Evolutionary conservation across 2,888 invertebrate genomes (phyloP).

Genomic region (Pristionchus mayeri): DNA sequence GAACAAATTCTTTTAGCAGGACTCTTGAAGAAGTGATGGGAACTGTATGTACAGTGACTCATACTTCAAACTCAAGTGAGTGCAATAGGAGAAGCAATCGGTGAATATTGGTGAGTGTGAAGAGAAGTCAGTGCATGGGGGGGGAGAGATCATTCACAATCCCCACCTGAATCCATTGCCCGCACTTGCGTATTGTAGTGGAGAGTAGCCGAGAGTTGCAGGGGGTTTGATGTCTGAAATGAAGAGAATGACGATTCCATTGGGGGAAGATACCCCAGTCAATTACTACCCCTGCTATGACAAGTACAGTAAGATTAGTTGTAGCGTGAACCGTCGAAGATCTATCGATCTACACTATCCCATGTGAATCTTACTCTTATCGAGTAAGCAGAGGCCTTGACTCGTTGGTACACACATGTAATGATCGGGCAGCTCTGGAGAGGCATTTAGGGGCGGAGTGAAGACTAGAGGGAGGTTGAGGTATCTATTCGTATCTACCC

Average conservation of each 20-base stretch:
- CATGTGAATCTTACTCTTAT: background rate
- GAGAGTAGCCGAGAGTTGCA: background rate
- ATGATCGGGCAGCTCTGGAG: background rate
- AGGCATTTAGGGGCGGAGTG: too few relatives aligned
- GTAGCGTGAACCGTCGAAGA: too few relatives aligned
- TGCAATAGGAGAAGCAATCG: constrained; percentile 10
- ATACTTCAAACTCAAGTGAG: too few relatives aligned
- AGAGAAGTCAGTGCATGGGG: background rate
- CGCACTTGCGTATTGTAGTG: constrained; percentile 13
- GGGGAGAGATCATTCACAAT: background rate
- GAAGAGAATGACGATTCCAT: background rate
- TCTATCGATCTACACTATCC: too few relatives aligned
- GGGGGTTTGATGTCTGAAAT: constrained; percentile 25
- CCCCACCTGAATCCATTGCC: constrained; percentile 12
- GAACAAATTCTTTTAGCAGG: too few relatives aligned
- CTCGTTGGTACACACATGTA: background rate
- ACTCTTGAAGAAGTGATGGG: too few relatives aligned
- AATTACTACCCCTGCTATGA: too few relatives aligned
- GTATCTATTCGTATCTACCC: too few relatives aligned
- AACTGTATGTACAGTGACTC: too few relatives aligned
- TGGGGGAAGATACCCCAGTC: too few relatives aligned
- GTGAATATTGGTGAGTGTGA: background rate
- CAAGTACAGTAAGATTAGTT: too few relatives aligned
- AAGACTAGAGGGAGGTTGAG: too few relatives aligned
- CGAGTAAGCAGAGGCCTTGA: background rate